Conservation (phyloP, 2,113 vertebrate genomes). For the Pseudopodoces humilis region DNA sequence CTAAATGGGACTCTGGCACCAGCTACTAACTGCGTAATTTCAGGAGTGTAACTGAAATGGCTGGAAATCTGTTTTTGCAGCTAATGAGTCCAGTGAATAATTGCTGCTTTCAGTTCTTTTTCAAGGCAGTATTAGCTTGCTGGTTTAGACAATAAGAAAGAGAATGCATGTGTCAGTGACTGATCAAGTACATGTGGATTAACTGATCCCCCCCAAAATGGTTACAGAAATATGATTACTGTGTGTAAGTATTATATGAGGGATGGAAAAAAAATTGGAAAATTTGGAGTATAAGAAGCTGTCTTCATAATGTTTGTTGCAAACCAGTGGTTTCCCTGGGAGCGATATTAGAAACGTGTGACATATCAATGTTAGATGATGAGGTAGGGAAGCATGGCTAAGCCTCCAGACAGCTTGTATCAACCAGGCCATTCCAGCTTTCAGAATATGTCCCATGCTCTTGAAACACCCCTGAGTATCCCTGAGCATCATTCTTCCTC, state of each 20-base stretch:
- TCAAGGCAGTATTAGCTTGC: background rate
- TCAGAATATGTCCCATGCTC: background rate
- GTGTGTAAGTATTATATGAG: background rate
- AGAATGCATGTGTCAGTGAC: background rate
- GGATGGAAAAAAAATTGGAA: background rate
- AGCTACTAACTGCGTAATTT: background rate
- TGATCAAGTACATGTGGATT: background rate
- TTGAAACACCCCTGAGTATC: background rate
- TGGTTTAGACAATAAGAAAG: background rate
- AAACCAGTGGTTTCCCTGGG: background rate
- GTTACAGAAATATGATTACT: background rate
- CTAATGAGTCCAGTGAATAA: background rate
- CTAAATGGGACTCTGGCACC: conserved; percentile 19
- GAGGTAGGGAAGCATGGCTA: background rate
- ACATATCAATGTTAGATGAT: background rate
- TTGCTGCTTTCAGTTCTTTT: background rate
- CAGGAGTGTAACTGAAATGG: background rate
- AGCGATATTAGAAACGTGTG: background rate
- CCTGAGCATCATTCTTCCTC: background rate
- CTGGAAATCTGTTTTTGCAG: background rate
- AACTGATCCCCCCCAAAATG: background rate
- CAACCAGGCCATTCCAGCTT: background rate
- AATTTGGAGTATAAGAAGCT: background rate
- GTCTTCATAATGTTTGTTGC: background rate
- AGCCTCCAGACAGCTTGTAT: background rate